Percentiles rank a stretch among this genome's conserved stretches.
Evolutionary conservation across 2,113 vertebrate genomes (phyloP).

Genomic region (Zosterops hypoxanthus): DNA sequence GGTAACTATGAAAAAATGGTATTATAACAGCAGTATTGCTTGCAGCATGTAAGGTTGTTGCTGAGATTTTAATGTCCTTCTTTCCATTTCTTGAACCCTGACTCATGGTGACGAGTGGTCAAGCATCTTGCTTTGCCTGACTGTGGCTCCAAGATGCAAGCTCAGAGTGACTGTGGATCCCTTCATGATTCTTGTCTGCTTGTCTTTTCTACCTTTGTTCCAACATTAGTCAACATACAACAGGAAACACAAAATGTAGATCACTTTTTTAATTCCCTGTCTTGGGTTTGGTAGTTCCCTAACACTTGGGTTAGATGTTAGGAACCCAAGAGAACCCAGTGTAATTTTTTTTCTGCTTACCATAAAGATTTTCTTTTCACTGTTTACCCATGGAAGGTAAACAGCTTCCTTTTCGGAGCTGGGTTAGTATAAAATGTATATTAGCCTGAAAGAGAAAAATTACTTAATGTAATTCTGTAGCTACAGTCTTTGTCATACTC

Average conservation of each 20-base stretch:
- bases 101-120: not conserved
- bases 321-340: not conserved
- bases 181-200: not conserved
- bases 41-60: not conserved
- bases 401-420: slow-evolving; percentile 7
- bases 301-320: not conserved
- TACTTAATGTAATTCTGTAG: slow-evolving; percentile 37
- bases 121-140: not conserved
- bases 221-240: not conserved
- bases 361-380: not conserved
- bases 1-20: not conserved
- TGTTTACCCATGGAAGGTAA: not conserved
- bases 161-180: not conserved
- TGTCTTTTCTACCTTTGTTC: not conserved
- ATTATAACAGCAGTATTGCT: not conserved
- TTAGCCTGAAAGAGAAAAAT: slow-evolving; percentile 38
- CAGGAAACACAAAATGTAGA: not conserved
- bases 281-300: not conserved
- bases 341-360: not conserved
- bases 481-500: slow-evolving; percentile 13
- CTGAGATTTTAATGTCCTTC: not conserved
- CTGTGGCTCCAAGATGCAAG: not conserved
- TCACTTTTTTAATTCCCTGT: not conserved
- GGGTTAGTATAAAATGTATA: slow-evolving; percentile 34
- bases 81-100: not conserved